A percentile compares a stretch with the other conserved stretches of the same genome.
These are phyloP conservation scores for Melanotaenia trifasciata DNA, from an alignment of 2,797 vertebrate genomes.

Conservation along the genomic window DNA sequence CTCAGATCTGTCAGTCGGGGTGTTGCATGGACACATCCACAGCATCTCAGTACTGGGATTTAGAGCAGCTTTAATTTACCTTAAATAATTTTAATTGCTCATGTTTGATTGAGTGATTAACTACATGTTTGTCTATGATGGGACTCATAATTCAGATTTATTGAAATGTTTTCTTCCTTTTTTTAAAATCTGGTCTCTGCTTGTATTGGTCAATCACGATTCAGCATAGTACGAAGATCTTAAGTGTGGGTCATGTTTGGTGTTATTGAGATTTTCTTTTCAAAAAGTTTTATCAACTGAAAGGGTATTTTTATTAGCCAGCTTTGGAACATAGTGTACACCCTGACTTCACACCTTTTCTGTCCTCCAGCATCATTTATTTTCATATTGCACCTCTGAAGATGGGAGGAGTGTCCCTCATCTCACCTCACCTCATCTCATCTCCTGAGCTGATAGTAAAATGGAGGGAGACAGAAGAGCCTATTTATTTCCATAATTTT, in stretches of 20 bases:
- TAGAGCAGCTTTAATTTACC: too few relatives aligned
- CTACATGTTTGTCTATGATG: too few relatives aligned
- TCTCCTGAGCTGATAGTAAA: slow-evolving; percentile 70
- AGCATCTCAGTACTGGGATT: too few relatives aligned
- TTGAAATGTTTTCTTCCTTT: too few relatives aligned
- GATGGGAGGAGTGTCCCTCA: slow-evolving; percentile 62
- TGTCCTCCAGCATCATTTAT: slow-evolving; percentile 63
- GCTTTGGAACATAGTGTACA: background rate
- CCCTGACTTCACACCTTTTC: slow-evolving; percentile 39
- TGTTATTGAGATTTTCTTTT: background rate
- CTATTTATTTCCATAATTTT: slow-evolving; percentile 73
- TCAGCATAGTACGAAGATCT: too few relatives aligned
- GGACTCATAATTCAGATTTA: too few relatives aligned
- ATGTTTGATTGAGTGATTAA: too few relatives aligned
- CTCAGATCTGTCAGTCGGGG: too few relatives aligned
- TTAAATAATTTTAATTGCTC: too few relatives aligned
- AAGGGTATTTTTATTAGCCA: background rate
- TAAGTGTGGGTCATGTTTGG: background rate
- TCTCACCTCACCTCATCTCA: slow-evolving; percentile 47
- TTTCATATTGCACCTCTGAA: slow-evolving; percentile 56
- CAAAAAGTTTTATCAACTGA: background rate
- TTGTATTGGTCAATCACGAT: too few relatives aligned
- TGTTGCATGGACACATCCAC: too few relatives aligned
- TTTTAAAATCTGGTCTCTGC: too few relatives aligned
- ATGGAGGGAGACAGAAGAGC: slow-evolving; percentile 63